Base-by-base conservation (phyloP, 2,113 vertebrate genomes). In the Caracal caracal region DNA sequence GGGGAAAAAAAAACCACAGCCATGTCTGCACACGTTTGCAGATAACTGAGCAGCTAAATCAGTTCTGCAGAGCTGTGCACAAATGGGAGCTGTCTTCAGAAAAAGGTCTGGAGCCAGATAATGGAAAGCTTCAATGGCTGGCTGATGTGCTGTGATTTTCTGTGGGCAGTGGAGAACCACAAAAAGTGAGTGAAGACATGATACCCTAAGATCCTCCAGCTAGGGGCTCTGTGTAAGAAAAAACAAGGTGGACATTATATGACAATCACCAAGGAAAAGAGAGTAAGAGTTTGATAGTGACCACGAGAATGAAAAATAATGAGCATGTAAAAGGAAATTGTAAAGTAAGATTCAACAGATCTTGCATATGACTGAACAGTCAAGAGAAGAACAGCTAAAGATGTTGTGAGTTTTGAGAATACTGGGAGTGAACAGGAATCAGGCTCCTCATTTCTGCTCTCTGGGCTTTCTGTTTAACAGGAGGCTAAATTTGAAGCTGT, bases 401-500 rank as follows among this genome's bases (percentile, higher is more conserved):
- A 47, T 51, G 16, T 30, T 6, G 40, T 30, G 43, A 8, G 10
- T 66, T 93, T 93, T 37, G 10, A 15, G 79, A 97, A 87, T 80
- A 81, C 30, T 66, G 5, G 26, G 20, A 47, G 24, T 37, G 6
- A 96, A 49, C 11, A 88, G 30, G 43, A 71, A 81, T 86, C 22
- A 79, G 56, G 70, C 30, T 65, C 24, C 24, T 90, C 15, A 13
- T 6, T 66, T 95, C 28, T 90, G 6, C 17, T 85, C n/a, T 90
- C 82, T 87, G 56, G 63, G 82, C 0, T 93, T 94, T 94, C 81
- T 90, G 26, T 76, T 83, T 90, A 80, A 95, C 22, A 71, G 63
- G 30, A 95, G 5, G 56, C 53, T 93, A 92, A 93, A 89, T 98
- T 81, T 92, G 59, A 93, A 92, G 17, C 43, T 83, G 8, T 82